Base-by-base conservation (phyloP, 2,888 invertebrate species). In the Dynastes maya region DNA sequence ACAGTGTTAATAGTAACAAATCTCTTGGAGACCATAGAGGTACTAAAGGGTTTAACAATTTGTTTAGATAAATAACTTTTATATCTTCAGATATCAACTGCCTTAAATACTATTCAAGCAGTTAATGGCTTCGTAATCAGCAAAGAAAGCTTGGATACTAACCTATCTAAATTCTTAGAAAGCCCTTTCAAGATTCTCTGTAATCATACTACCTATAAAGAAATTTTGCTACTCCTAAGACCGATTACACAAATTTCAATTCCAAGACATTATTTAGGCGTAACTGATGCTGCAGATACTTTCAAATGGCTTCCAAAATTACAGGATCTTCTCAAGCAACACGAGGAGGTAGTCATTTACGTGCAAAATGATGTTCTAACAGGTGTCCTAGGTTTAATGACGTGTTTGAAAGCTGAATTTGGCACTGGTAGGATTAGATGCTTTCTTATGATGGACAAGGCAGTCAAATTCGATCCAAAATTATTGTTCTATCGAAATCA, bases 351-450 rank as follows among this genome's bases (percentile, higher is more conserved):
- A 0, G 86, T 97, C 0, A 92, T 95, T 22, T 85, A 82, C 70
- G 90, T 93, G 0, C 92, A 94, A 86, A 91, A 92, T 81, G 93
- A 94, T 76, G 90, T 91, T 1, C 89, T 93, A 8, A 95, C 92
- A 85, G 99, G 99, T 13, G 90, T 98, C 0, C 87, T 94, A 84
- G 99, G 98, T n/a, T 89, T 98, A 76, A 92, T 96, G 0, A 97
- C 97, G 84, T 98, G 98, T 87, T 87, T 98, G 40, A 91, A 95
- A 79, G 94, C 91, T 83, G 97, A 98, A 86, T 90, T 91, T 0
- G 91, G 91, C 70, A 86, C 88, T 3, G 86, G 92, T 82, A 86
- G 91, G 0, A 89, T 93, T 0, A 90, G 90, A 75, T 92, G 93
- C 75, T 87, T 95, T 5, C 89, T 93, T n/a, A 86, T 91, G 79